These are phyloP conservation scores for Urophycis tenuis DNA, from an alignment of 2,797 vertebrate genomes.

Conservation along the genomic window DNA sequence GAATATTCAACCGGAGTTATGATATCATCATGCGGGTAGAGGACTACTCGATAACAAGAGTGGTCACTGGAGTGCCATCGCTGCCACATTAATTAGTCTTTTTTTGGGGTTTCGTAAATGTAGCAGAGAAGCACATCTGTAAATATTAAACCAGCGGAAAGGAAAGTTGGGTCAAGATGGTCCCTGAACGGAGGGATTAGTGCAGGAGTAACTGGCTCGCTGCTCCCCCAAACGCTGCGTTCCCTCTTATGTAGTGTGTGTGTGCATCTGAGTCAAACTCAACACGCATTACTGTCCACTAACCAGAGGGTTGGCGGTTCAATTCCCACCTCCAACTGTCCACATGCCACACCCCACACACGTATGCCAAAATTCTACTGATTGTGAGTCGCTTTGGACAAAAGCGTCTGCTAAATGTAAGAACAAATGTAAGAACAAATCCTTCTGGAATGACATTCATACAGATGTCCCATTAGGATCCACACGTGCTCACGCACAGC, in stretches of 20 bases:
- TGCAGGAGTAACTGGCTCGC: neutral
- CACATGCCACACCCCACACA: too few species aligned
- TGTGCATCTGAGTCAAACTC: neutral
- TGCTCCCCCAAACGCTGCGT: neutral
- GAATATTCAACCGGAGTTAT: neutral
- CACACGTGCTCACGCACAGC: neutral
- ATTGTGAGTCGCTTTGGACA: too few species aligned
- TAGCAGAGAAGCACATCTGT: neutral
- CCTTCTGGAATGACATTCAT: neutral
- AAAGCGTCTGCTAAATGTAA: too few species aligned
- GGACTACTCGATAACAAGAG: neutral
- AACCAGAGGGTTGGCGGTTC: neutral
- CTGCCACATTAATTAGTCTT: neutral
- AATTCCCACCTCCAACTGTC: too few species aligned
- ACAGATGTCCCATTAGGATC: neutral
- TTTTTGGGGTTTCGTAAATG: neutral
- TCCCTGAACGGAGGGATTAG: neutral
- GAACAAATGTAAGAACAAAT: too few species aligned
- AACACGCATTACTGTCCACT: neutral
- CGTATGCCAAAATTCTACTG: too few species aligned
- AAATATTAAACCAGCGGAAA: neutral
- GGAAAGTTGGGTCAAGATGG: neutral
- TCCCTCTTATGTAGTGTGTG: neutral
- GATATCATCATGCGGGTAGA: neutral
- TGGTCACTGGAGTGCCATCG: neutral